Evolutionary conservation across 2,113 vertebrate genomes (phyloP), one percentile per base, ranked within the genome.

Genomic region (Catharus fuscescens): DNA sequence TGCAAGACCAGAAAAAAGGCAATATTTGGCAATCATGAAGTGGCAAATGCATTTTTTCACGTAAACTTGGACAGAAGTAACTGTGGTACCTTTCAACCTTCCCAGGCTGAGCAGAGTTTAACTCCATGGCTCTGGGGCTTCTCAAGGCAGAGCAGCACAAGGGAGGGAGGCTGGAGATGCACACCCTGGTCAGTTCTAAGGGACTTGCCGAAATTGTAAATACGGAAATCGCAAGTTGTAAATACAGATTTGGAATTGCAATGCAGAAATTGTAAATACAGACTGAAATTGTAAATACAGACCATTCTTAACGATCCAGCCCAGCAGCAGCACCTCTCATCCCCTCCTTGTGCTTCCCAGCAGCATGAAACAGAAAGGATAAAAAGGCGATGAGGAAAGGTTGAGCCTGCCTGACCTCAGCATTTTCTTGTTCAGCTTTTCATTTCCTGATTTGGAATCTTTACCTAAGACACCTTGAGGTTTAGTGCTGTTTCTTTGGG

Each of bases 381-480:
- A 48, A 93, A 72, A 56, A 54, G 38, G 79, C 90, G 79, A 78
- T 77, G 54, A 95, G 76, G 8, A 60, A 47, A 86, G 92, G 57
- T 47, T 90, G 64, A 93, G 88, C 86, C 86, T 52, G 59, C 67
- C 88, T 88, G 90, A 96, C 69, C 92, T 84, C n/a, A 64, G 79
- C 47, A 13, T 95, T 94, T 95, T 83, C 45, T 88, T 36, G 20
- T 72, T 60, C 74, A n/a, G 82, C 78, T 96, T 96, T 94, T 90
- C 85, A 93, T 92, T 94, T 90, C 93, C 90, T 84, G 62, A 20
- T 88, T 65, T 84, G 67, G 88, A 95, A 42, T 42, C 64, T 80
- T 66, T 28, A 31, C 72, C 40, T 66, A 9, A 81, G 92, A 86
- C 36, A 64, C 80, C 62, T 86, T 34, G 74, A 94, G 88, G 44